Conservation (phyloP, 2,797 vertebrate species). For the Chelmon rostratus region DNA sequence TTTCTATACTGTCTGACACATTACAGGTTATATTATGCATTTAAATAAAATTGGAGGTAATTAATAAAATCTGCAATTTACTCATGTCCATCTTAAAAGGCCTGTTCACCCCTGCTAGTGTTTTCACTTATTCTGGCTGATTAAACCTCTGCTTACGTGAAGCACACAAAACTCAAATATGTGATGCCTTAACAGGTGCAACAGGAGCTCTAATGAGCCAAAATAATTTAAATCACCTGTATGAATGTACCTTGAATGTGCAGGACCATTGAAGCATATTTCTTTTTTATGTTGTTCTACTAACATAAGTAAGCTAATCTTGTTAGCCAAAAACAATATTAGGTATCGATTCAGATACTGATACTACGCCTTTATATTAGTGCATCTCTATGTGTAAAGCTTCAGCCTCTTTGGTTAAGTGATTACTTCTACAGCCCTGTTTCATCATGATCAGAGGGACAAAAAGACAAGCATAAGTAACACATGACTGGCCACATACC, state of each 20-base stretch:
- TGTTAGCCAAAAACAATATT: not conserved
- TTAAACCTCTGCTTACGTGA: not conserved
- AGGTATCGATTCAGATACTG: not conserved
- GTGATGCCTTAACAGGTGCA: not conserved
- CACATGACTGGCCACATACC: not conserved
- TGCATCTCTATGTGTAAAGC: conserved; percentile 17
- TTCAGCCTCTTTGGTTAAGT: conserved; percentile 27
- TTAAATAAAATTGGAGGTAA: not conserved
- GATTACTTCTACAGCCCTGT: not conserved
- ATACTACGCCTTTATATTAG: not conserved
- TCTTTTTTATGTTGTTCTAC: not conserved
- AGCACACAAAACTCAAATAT: not conserved
- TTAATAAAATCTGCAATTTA: not conserved
- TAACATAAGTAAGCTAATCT: not conserved
- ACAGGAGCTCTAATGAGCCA: not conserved
- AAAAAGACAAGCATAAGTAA: not conserved
- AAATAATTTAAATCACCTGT: not conserved
- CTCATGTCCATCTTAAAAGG: not conserved
- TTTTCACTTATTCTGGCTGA: not conserved
- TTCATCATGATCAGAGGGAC: not conserved
- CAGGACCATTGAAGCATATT: not conserved
- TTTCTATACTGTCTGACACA: not conserved
- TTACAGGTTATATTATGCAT: not conserved
- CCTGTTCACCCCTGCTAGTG: not conserved
- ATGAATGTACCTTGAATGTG: not conserved